Evolutionary conservation across 53 echinoderm and acorn worm genomes (phyloP).

Genomic region (Stichopus horrens): DNA sequence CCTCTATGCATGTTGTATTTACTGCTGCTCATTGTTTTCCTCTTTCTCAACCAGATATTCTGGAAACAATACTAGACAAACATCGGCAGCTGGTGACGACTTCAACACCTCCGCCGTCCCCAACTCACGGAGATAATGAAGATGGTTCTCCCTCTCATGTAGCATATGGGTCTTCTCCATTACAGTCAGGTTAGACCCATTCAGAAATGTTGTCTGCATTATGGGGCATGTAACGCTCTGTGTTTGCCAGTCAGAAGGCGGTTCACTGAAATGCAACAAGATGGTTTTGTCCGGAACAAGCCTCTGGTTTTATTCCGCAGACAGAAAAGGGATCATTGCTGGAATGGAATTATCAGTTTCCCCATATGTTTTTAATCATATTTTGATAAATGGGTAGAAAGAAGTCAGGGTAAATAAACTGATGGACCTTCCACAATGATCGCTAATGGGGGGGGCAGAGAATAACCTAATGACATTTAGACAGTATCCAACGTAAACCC

Average conservation of each 20-base stretch:
- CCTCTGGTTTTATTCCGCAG: background rate
- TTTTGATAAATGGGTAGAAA: too few species aligned
- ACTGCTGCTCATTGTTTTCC: background rate
- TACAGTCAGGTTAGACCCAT: slow-evolving; percentile 80
- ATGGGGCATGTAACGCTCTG: too few species aligned
- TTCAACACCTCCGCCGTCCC: slow-evolving; percentile 96
- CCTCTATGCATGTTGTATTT: too few species aligned
- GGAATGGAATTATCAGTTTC: too few species aligned
- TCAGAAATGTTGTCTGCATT: background rate
- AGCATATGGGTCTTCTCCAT: slow-evolving; percentile 90
- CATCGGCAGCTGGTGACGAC: slow-evolving; percentile 93
- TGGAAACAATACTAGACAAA: slow-evolving; percentile 96
- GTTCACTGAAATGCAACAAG: background rate
- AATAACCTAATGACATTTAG: too few species aligned
- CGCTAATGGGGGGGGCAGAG: too few species aligned
- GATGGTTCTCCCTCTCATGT: slow-evolving; percentile 84
- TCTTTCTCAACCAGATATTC: slow-evolving; percentile 64
- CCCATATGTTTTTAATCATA: too few species aligned
- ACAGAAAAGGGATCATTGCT: too few species aligned
- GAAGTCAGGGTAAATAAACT: too few species aligned
- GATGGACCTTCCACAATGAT: too few species aligned
- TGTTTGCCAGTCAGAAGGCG: background rate
- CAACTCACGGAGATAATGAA: slow-evolving; percentile 90
- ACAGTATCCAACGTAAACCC: too few species aligned
- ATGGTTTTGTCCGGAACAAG: background rate